Conservation (phyloP, 2,888 invertebrate genomes). For the Cerastis rubricosa region DNA sequence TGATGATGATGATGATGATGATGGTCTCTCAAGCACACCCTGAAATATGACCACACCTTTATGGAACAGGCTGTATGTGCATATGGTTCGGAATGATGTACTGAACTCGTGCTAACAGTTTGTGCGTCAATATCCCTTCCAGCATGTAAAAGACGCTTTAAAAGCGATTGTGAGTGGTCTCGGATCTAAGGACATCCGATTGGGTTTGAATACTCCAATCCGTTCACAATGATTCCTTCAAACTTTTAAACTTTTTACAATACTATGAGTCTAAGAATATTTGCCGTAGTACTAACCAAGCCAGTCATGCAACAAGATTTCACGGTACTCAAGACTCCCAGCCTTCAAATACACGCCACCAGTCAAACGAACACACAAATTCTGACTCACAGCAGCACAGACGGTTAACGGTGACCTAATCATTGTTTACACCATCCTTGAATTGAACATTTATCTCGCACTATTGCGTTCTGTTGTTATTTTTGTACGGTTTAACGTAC, state of each 20-base stretch:
- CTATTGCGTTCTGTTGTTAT: constrained; percentile 55
- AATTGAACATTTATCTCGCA: constrained; percentile 54
- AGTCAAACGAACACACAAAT: constrained; percentile 34
- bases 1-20: too few relatives aligned
- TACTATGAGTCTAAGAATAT: neutral
- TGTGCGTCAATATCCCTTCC: neutral
- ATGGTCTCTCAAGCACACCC: too few relatives aligned
- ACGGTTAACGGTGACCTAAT: constrained; percentile 59
- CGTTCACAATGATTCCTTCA: neutral
- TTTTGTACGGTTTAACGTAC: constrained; percentile 41
- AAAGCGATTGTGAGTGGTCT: neutral
- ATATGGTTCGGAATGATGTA: neutral
- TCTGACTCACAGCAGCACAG: constrained; percentile 59
- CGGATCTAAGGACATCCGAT: neutral
- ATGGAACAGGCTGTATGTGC: too few relatives aligned
- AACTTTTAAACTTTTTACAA: neutral
- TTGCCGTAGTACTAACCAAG: neutral
- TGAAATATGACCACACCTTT: too few relatives aligned
- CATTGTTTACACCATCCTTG: constrained; percentile 65
- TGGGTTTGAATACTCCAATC: neutral
- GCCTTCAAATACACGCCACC: constrained; percentile 22
- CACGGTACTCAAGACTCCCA: constrained; percentile 8
- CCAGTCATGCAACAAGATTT: neutral
- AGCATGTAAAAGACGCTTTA: neutral
- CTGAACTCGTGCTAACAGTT: neutral